phyloP scores from a whole-genome alignment of 2,797 vertebrate species.

The Lindbergichthys nudifrons region DNA sequence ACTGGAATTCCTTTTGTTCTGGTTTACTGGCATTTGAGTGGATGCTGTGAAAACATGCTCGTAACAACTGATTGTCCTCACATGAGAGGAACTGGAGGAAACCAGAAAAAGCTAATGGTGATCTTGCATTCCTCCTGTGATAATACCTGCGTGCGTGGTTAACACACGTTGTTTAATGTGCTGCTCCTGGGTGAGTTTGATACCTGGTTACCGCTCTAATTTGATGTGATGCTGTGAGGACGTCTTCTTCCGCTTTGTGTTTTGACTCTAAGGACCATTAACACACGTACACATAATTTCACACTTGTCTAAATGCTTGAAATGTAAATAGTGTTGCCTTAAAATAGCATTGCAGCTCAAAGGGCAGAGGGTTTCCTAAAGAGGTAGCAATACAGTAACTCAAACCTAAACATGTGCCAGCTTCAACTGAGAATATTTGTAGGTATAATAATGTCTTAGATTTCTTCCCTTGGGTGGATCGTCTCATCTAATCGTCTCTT shows the following conservation, averaged over 20 bases:
- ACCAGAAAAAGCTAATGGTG: conserved; percentile 42
- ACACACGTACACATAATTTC: not conserved
- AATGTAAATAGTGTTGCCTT: conserved; percentile 16
- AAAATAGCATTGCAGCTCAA: not conserved
- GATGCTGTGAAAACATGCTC: conserved; percentile 38
- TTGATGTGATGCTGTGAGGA: conserved; percentile 31
- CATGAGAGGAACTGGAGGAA: conserved; percentile 33
- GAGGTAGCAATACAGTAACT: not conserved
- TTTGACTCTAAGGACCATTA: not conserved
- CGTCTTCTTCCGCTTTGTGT: conserved; percentile 8
- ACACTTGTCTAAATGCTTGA: conserved; percentile 5
- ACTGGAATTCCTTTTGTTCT: conserved; percentile 23
- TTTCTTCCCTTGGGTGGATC: conserved; percentile 22
- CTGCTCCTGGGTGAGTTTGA: conserved; percentile 57
- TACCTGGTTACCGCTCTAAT: conserved; percentile 49
- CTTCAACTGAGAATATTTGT: conserved; percentile 19
- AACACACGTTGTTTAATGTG: conserved; percentile 43
- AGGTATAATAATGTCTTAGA: not conserved
- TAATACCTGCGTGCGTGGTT: conserved; percentile 56
- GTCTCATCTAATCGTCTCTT: conserved; percentile 22
- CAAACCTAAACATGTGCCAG: conserved; percentile 1
- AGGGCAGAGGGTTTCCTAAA: conserved; percentile 1
- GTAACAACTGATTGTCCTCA: conserved; percentile 19
- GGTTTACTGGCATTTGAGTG: conserved; percentile 12
- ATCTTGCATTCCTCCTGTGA: conserved; percentile 41